A percentile compares a stretch with the other conserved stretches of the same genome.
These are phyloP conservation scores for Pterostichus niger DNA, from an alignment of 2,888 invertebrate species.

Conservation along the genomic window DNA sequence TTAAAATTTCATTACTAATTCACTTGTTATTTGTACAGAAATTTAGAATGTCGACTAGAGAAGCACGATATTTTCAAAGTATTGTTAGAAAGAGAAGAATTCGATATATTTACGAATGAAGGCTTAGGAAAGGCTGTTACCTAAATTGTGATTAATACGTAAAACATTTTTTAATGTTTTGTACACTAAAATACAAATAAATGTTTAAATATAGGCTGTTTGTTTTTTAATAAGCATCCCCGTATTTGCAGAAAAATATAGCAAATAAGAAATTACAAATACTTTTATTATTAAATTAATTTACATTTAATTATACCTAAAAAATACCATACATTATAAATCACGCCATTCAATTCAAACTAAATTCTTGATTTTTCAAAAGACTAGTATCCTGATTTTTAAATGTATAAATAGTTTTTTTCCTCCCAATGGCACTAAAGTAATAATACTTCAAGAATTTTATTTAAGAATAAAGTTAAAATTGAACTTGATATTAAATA, in stretches of 20 bases:
- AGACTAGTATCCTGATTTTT: constrained; percentile 22
- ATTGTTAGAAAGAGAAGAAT: constrained; percentile 69
- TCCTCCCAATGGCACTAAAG: constrained; percentile 26
- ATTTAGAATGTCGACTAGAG: constrained; percentile 67
- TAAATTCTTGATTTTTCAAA: constrained; percentile 30
- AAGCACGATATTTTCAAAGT: constrained; percentile 68
- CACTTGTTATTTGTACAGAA: constrained; percentile 66
- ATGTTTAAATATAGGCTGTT: constrained; percentile 81
- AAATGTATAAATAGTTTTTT: neutral
- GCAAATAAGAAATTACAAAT: constrained; percentile 39
- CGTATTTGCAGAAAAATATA: constrained; percentile 27
- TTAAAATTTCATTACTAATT: neutral
- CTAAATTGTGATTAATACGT: neutral
- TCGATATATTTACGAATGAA: constrained; percentile 68
- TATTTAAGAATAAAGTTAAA: neutral
- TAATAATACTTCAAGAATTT: neutral
- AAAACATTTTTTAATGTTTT: constrained; percentile 10
- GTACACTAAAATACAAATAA: constrained; percentile 70
- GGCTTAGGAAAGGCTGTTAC: constrained; percentile 63
- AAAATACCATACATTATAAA: constrained; percentile 5
- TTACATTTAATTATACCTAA: constrained; percentile 36
- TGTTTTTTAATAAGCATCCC: constrained; percentile 74
- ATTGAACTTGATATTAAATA: neutral
- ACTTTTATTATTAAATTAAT: constrained; percentile 44
- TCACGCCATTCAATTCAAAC: constrained; percentile 1